Evolutionary conservation across 2,113 vertebrate species (phyloP).

Genomic region (Hemibagrus wyckioides): DNA sequence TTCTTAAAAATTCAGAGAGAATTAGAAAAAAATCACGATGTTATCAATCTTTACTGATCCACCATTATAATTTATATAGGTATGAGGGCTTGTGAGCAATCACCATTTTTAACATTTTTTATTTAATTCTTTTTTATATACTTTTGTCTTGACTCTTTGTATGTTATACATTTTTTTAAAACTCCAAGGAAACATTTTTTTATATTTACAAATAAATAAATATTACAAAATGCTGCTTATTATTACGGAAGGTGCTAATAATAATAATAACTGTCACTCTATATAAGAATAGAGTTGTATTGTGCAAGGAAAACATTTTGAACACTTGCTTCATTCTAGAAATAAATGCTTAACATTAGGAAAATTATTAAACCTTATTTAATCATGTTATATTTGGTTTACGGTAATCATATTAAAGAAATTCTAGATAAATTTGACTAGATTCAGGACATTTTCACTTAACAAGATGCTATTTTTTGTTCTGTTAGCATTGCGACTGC

Average conservation of each 20-base stretch:
- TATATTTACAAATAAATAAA: not conserved
- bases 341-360: not conserved
- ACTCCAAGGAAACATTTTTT: not conserved
- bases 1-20: not conserved
- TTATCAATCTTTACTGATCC: not conserved
- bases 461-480: not conserved
- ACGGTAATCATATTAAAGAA: too few relatives aligned
- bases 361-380: not conserved
- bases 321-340: not conserved
- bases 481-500: not conserved
- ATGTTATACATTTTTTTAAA: not conserved
- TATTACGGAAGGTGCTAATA: not conserved
- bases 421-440: not conserved
- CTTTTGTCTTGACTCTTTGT: not conserved
- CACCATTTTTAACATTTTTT: not conserved
- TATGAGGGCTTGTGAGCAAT: not conserved
- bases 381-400: too few relatives aligned
- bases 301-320: too few relatives aligned
- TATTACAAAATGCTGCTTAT: not conserved
- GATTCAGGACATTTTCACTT: not conserved
- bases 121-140: not conserved
- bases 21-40: not conserved
- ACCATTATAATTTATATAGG: not conserved
- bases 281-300: too few relatives aligned
- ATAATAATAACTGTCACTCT: not conserved